Percentiles rank a stretch among this genome's conserved stretches.
Conservation (phyloP, 2,888 invertebrate species). For the Thalpophila matura region DNA sequence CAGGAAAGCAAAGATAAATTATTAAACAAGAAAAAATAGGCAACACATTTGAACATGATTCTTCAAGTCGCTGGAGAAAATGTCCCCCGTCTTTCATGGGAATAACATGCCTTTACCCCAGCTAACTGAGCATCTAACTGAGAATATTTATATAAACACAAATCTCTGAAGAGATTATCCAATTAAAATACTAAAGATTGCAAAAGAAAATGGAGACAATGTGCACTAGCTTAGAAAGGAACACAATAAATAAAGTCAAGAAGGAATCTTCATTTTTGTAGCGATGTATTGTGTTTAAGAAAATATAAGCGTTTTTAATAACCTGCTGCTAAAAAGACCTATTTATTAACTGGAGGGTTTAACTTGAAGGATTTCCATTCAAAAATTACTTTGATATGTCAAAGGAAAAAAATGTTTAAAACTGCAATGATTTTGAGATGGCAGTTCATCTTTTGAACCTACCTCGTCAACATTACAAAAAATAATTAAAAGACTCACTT, state of each 20-base stretch:
- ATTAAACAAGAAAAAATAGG: slow-evolving; percentile 80
- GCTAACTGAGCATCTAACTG: neutral
- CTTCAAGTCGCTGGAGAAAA: slow-evolving; percentile 66
- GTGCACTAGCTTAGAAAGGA: neutral
- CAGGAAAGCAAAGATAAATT: slow-evolving; percentile 78
- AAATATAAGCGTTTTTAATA: neutral
- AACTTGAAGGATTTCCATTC: neutral
- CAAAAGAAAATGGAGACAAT: neutral
- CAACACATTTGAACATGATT: slow-evolving; percentile 74
- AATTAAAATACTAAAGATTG: slow-evolving; percentile 44
- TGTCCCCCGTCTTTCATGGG: slow-evolving; percentile 60
- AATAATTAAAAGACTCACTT: slow-evolving; percentile 8
- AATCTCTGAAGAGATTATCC: slow-evolving; percentile 27
- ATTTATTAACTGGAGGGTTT: neutral
- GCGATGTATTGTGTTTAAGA: no score
- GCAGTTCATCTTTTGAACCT: no score
- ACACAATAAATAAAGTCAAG: neutral
- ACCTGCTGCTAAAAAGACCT: neutral
- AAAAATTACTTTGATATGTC: slow-evolving; percentile 2
- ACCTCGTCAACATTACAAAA: neutral
- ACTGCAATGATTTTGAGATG: no score
- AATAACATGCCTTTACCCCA: slow-evolving; percentile 43
- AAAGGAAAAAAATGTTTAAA: no score
- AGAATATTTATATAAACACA: slow-evolving; percentile 17
- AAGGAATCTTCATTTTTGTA: no score